Percentiles rank a stretch among this genome's conserved stretches.
These are phyloP conservation scores for Zaprionus taronus DNA, from an alignment of 1,140 invertebrate species.

Conservation along the genomic window DNA sequence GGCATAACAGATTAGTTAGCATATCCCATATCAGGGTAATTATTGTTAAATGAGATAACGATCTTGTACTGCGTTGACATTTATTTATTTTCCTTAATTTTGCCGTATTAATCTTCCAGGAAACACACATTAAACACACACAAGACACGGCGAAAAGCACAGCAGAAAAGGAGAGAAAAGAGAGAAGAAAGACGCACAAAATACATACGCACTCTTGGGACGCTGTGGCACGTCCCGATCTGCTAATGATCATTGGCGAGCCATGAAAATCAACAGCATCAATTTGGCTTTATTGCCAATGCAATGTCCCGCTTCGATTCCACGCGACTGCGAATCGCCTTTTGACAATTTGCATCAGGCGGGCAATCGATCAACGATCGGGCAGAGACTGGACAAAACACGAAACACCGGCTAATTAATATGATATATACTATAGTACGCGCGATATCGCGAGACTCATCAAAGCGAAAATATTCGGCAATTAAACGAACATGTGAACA, in stretches of 20 bases:
- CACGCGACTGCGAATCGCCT: slow-evolving; percentile 12
- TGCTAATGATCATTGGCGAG: slow-evolving; percentile 49
- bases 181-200: background rate
- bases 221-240: slow-evolving; percentile 60
- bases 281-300: slow-evolving; percentile 53
- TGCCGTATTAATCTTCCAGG: slow-evolving; percentile 84
- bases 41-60: slow-evolving; percentile 85
- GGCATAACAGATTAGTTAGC: slow-evolving; percentile 84
- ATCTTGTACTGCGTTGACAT: slow-evolving; percentile 84
- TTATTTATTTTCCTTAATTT: slow-evolving; percentile 85
- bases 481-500: slow-evolving; percentile 53
- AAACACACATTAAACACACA: slow-evolving; percentile 74
- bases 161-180: slow-evolving; percentile 28
- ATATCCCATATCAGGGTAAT: slow-evolving; percentile 85
- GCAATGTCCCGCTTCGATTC: slow-evolving; percentile 19
- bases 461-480: slow-evolving; percentile 37
- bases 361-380: slow-evolving; percentile 65
- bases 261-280: slow-evolving; percentile 49
- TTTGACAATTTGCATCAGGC: slow-evolving; percentile 78
- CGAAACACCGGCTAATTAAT: slow-evolving; percentile 46
- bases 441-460: slow-evolving; percentile 14
- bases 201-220: background rate
- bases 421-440: slow-evolving; percentile 35
- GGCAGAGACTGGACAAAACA: background rate
- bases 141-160: slow-evolving; percentile 36